Percentiles rank a stretch among this genome's conserved stretches.
Evolutionary conservation across 2,888 invertebrate genomes (phyloP).

Genomic region (Sialis lutaria): DNA sequence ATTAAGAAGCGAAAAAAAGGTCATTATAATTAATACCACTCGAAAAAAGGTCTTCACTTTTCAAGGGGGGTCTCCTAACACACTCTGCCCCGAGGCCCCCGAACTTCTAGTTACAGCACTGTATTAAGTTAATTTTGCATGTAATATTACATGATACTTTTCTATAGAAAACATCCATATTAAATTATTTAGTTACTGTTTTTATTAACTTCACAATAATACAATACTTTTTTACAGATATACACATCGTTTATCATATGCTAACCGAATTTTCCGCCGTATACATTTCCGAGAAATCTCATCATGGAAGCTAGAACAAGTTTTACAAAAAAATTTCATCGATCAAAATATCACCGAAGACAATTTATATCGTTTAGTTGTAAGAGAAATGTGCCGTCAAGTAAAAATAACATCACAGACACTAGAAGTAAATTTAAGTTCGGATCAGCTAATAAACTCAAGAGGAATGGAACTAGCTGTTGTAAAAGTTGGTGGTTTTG

Average conservation of each 20-base stretch:
- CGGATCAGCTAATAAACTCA: slow-evolving; percentile 32
- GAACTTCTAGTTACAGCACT: too few species aligned
- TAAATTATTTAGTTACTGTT: too few species aligned
- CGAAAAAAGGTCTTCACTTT: too few species aligned
- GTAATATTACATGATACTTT: too few species aligned
- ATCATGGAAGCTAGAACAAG: slow-evolving; percentile 17
- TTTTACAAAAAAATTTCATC: slow-evolving; percentile 17
- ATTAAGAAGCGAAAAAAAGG: too few species aligned
- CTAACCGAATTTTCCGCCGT: slow-evolving; percentile 25
- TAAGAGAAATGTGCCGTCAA: slow-evolving; percentile 22
- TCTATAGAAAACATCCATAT: too few species aligned
- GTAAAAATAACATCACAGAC: slow-evolving; percentile 8
- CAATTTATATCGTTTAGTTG: slow-evolving; percentile 22
- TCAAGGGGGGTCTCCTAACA: too few species aligned
- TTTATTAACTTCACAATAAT: too few species aligned
- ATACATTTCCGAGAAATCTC: slow-evolving; percentile 31
- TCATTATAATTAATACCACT: too few species aligned
- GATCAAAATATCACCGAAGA: slow-evolving; percentile 16
- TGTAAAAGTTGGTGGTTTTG: slow-evolving; percentile 52
- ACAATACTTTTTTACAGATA: slow-evolving; percentile 15
- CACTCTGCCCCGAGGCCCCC: too few species aligned
- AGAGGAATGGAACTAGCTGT: slow-evolving; percentile 51
- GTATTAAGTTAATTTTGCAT: too few species aligned
- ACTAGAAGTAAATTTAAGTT: slow-evolving; percentile 6
- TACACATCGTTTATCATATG: slow-evolving; percentile 23